phyloP scores from a whole-genome alignment of 2,797 vertebrate species.

The Crax fasciolata region DNA sequence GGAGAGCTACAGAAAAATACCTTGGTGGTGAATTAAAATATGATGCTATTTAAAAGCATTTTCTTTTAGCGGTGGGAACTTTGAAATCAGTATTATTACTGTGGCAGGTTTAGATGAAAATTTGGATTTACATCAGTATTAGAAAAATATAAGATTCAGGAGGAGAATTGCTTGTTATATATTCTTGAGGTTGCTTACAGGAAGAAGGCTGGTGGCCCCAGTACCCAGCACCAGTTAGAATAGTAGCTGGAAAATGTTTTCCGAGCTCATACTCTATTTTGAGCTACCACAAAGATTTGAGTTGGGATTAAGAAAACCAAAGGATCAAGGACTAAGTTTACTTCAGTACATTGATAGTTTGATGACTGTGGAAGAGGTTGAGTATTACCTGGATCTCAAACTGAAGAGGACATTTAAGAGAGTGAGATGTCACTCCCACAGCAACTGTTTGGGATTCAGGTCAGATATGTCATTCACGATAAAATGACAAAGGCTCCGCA shows the following conservation, averaged over 20 bases:
- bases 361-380: background rate
- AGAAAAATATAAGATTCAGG: background rate
- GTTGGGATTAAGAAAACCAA: background rate
- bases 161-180: background rate
- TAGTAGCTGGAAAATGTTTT: background rate
- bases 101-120: background rate
- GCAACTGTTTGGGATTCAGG: background rate
- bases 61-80: constrained; percentile 22
- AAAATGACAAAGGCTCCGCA: background rate
- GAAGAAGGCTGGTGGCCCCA: background rate
- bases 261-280: background rate
- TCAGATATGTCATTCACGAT: background rate
- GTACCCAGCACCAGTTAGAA: background rate
- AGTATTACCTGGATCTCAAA: background rate
- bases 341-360: background rate
- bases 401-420: background rate
- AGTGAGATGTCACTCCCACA: background rate
- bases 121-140: background rate
- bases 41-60: constrained; percentile 27
- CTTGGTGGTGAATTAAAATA: constrained; percentile 27
- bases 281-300: background rate
- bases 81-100: background rate
- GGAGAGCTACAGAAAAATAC: constrained; percentile 42
- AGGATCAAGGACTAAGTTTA: background rate
- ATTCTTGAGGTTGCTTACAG: background rate